These are phyloP conservation scores for Cyclargus thomasi DNA, from an alignment of 1,140 invertebrate genomes.

Conservation along the genomic window DNA sequence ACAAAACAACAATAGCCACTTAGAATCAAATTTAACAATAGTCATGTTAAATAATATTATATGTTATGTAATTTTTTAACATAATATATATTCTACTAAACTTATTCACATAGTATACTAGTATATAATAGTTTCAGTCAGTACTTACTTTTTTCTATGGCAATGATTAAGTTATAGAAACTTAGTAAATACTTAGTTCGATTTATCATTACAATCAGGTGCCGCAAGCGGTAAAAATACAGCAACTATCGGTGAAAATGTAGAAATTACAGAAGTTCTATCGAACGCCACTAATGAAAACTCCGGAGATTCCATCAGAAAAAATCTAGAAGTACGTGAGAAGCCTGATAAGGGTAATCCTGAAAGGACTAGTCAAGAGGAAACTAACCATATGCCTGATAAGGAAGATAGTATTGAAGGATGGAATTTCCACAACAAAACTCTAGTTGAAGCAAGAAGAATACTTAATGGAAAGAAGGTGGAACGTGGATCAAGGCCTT, in stretches of 20 bases:
- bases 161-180: too few relatives aligned
- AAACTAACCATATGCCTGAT: constrained; percentile 21
- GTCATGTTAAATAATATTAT: too few relatives aligned
- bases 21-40: too few relatives aligned
- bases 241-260: background rate
- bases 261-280: background rate
- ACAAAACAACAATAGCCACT: too few relatives aligned
- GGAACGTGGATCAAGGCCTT: constrained; percentile 46
- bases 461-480: constrained; percentile 58
- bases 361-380: constrained; percentile 17
- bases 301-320: background rate
- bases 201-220: background rate
- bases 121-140: background rate
- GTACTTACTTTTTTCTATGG: too few relatives aligned
- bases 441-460: constrained; percentile 51
- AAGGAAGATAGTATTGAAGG: constrained; percentile 40
- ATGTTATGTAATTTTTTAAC: too few relatives aligned
- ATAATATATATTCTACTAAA: too few relatives aligned
- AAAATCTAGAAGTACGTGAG: constrained; percentile 22
- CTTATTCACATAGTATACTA: too few relatives aligned
- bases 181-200: background rate
- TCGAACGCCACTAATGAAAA: background rate
- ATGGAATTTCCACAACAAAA: constrained; percentile 59
- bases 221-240: background rate
- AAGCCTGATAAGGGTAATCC: constrained; percentile 23